A percentile compares a stretch with the other conserved stretches of the same genome.
These are phyloP conservation scores for Ericerus pela DNA, from an alignment of 1,140 invertebrate genomes.

Conservation along the genomic window DNA sequence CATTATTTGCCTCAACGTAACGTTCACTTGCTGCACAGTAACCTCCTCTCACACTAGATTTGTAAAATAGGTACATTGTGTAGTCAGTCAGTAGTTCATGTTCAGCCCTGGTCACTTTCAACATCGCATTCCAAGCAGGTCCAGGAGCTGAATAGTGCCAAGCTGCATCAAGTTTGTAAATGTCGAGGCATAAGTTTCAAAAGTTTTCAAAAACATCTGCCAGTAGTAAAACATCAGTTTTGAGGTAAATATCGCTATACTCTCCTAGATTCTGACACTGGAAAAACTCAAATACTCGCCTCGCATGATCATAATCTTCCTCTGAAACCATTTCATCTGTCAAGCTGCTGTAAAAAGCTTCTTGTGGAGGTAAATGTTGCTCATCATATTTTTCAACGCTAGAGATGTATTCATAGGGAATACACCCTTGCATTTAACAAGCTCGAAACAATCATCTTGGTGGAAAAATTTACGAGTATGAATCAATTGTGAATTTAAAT, in stretches of 20 bases:
- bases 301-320: conserved; percentile 30
- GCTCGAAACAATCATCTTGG: conserved; percentile 9
- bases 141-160: conserved; percentile 30
- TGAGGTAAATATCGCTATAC: conserved; percentile 33
- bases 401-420: conserved; percentile 25
- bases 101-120: conserved; percentile 30
- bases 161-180: conserved; percentile 2
- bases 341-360: conserved; percentile 30
- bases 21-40: conserved; percentile 28
- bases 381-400: conserved; percentile 25
- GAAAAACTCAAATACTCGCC: conserved; percentile 31
- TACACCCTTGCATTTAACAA: conserved; percentile 23
- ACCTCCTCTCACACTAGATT: too few relatives aligned
- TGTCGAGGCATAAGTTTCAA: conserved; percentile 31
- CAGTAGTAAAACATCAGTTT: conserved; percentile 31
- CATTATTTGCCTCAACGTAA: conserved; percentile 34
- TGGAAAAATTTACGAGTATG: background rate
- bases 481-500: background rate
- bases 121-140: conserved; percentile 31
- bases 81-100: conserved; percentile 35
- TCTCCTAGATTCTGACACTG: conserved; percentile 28
- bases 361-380: conserved; percentile 24
- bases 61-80: conserved; percentile 32
- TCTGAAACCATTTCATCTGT: conserved; percentile 24
- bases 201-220: conserved; percentile 30